phyloP scores from a whole-genome alignment of 2,113 vertebrate species.

The Polypterus senegalus region DNA sequence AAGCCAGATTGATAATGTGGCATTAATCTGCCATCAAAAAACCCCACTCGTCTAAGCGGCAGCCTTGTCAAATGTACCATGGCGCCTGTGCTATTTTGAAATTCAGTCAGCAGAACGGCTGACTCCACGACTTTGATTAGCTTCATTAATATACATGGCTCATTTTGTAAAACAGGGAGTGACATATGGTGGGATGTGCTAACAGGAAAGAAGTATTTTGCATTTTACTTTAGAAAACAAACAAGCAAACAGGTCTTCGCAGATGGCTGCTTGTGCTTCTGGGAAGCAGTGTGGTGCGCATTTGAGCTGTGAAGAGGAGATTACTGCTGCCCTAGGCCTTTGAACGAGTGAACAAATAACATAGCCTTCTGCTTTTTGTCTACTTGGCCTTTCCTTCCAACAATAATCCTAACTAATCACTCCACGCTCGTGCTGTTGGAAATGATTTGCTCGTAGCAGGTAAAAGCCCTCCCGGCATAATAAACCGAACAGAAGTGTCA shows the following conservation, averaged over 20 bases:
- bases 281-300: constrained; percentile 51
- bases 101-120: constrained; percentile 39
- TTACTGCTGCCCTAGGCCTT: constrained; percentile 42
- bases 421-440: constrained; percentile 21
- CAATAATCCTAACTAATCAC: constrained; percentile 35
- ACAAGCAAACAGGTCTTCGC: constrained; percentile 95
- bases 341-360: constrained; percentile 49
- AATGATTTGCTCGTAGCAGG: constrained; percentile 36
- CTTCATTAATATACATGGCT: constrained; percentile 94
- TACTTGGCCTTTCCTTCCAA: constrained; percentile 39
- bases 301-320: constrained; percentile 42
- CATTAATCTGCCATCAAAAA: not conserved
- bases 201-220: constrained; percentile 94
- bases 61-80: not conserved
- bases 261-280: constrained; percentile 85
- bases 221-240: constrained; percentile 98
- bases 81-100: constrained; percentile 18
- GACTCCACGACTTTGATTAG: constrained; percentile 65
- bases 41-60: not conserved
- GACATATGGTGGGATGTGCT: constrained; percentile 92
- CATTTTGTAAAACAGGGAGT: constrained; percentile 77
- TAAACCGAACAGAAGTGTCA: constrained; percentile 34
- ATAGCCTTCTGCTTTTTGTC: constrained; percentile 41
- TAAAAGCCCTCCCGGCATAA: constrained; percentile 33
- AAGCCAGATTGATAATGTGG: not conserved